phyloP scores from a whole-genome alignment of 2,797 vertebrate species.

The Schizopygopsis malacanthus region DNA sequence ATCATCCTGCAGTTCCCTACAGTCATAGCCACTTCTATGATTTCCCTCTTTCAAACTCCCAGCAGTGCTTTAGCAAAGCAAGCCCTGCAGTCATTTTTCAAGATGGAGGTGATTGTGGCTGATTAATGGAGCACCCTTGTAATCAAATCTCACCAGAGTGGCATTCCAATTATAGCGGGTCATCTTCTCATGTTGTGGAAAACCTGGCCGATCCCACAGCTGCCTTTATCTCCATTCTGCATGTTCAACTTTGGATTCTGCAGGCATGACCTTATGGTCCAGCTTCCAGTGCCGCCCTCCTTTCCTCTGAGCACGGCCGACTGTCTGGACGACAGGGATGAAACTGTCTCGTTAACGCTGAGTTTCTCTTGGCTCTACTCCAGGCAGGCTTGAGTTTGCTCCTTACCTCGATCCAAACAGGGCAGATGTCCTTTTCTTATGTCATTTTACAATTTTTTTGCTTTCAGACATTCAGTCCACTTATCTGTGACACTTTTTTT shows the following conservation, averaged over 20 bases:
- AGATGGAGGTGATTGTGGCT: slow-evolving; percentile 46
- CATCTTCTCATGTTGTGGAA: slow-evolving; percentile 16
- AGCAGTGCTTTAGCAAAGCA: slow-evolving; percentile 24
- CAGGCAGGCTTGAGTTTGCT: slow-evolving; percentile 61
- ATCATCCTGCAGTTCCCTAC: slow-evolving; percentile 48
- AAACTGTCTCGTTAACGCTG: slow-evolving; percentile 73
- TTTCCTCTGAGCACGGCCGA: background rate
- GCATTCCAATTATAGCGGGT: slow-evolving; percentile 45
- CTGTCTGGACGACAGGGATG: slow-evolving; percentile 57
- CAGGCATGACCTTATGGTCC: slow-evolving; percentile 7
- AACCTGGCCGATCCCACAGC: slow-evolving; percentile 16
- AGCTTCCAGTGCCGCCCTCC: background rate
- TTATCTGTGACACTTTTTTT: slow-evolving; percentile 18
- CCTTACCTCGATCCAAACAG: slow-evolving; percentile 60
- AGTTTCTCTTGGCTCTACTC: slow-evolving; percentile 68
- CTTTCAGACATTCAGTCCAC: background rate
- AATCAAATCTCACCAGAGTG: slow-evolving; percentile 36
- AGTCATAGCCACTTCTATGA: slow-evolving; percentile 15
- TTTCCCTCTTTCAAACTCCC: slow-evolving; percentile 25
- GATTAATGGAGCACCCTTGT: slow-evolving; percentile 45
- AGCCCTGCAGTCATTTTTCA: slow-evolving; percentile 34
- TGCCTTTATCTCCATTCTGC: slow-evolving; percentile 14
- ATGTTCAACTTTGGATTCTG: slow-evolving; percentile 27
- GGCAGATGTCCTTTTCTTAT: background rate
- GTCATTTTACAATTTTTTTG: slow-evolving; percentile 15